Base-by-base conservation (phyloP, 2,888 invertebrate species). In the Archips crataeganus region DNA sequence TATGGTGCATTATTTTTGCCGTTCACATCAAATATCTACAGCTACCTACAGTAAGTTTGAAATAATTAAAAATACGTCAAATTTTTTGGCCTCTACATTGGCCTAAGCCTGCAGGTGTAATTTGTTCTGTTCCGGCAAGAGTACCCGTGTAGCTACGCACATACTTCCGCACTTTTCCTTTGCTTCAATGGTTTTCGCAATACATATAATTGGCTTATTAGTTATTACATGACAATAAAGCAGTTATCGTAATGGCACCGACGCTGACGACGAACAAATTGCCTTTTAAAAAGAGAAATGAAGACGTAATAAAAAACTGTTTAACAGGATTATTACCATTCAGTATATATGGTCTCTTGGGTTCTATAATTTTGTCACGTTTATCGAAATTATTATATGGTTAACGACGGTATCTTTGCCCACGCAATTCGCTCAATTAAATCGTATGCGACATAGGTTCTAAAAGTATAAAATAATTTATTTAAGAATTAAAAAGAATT, bases 281-380 rank as follows among this genome's bases (percentile, higher is more conserved):
- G 68, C 57, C 73, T 69, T 64, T 49, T 64, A 69, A 68, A 66
- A 73, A 69, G 73, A 73, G 73, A 73, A 73, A 73, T 73, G 59
- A 49, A n/a, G 60, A 45, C 13, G 71, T 54, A 42, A 66, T 67
- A 71, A 71, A 71, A 67, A 71, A 9, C 15, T 54, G 23, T 62
- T 62, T 42, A 23, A 36, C 42, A 62, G 9, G 42, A 39, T 36
- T 42, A 62, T 23, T 15, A 62, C 23, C 13, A 6, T 62, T 62
- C 34, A 36, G 60, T 36, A 36, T 42, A 62, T 23, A n/a, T 23
- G 42, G 13, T 34, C 23, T 8, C 36, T 60, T 23, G 1, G 23
- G 23, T 1, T 23, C 23, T 23, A 34, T 59, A 39, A 39, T 15
- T 39, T 39, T 15, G 3, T 39, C 9, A 2, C 8, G 36, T 39